phyloP scores from a whole-genome alignment of 2,113 vertebrate species.

The Tautogolabrus adspersus region DNA sequence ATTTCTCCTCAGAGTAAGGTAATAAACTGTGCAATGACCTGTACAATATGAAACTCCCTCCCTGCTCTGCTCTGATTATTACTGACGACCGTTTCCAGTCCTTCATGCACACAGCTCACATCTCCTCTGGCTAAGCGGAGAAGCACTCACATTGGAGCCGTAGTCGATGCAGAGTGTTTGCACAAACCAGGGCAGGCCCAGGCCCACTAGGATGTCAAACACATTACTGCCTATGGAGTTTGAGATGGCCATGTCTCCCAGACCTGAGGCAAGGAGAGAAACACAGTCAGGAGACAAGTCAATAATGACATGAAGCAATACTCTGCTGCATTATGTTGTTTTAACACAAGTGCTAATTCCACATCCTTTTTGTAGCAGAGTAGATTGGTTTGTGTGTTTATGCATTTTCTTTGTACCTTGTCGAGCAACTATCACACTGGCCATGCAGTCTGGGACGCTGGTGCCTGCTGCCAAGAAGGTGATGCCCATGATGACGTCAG shows the following conservation, averaged over 20 bases:
- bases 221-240: conserved; percentile 97
- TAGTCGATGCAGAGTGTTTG: conserved; percentile 95
- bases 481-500: conserved; percentile 98
- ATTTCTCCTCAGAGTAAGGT: not conserved
- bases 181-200: conserved; percentile 92
- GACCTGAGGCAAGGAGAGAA: conserved; percentile 80
- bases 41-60: not conserved
- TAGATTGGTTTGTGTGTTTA: not conserved
- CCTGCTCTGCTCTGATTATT: not conserved
- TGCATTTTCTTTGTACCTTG: conserved; percentile 85
- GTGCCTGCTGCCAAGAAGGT: conserved; percentile 96
- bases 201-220: conserved; percentile 96
- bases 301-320: conserved; percentile 4
- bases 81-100: conserved; percentile 2
- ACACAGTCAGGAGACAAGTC: conserved; percentile 21
- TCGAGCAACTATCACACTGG: conserved; percentile 94
- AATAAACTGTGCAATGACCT: not conserved
- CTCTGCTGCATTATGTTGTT: conserved; percentile 3
- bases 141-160: conserved; percentile 89
- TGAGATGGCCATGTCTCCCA: conserved; percentile 97
- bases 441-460: conserved; percentile 97
- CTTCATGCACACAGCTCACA: conserved; percentile 12
- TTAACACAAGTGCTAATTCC: not conserved
- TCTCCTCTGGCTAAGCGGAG: conserved; percentile 9
- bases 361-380: not conserved